These are phyloP conservation scores for Coelogynopora nodosa DNA, from an alignment of 2,888 invertebrate genomes.

Conservation along the genomic window DNA sequence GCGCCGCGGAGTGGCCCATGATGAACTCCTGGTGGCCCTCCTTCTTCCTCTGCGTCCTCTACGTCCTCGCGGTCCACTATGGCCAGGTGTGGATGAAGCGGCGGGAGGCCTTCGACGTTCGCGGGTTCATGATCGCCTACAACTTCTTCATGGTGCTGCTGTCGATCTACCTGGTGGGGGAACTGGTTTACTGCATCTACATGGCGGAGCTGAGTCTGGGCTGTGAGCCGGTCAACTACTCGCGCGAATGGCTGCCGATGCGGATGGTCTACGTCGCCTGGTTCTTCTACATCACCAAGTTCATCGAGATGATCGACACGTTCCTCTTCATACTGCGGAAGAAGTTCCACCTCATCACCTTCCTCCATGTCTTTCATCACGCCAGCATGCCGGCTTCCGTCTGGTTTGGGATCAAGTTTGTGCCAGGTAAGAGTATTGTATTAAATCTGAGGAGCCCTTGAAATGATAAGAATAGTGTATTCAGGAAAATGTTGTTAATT, in stretches of 20 bases:
- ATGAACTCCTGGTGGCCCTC: conserved; percentile 85
- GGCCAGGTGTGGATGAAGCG: conserved; percentile 85
- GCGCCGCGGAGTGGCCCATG: conserved; percentile 82
- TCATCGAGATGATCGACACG: conserved; percentile 41
- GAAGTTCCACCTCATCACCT: conserved; percentile 41
- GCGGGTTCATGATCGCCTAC: conserved; percentile 75
- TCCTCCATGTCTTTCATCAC: conserved; percentile 44
- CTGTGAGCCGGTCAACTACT: conserved; percentile 75
- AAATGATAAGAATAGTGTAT: too few species aligned
- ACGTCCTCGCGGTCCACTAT: conserved; percentile 75
- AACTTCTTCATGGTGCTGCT: conserved; percentile 84
- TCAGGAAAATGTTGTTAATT: too few species aligned
- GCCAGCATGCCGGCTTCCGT: conserved; percentile 35
- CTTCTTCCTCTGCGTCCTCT: conserved; percentile 74
- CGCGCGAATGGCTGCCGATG: conserved; percentile 67
- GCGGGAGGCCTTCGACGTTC: conserved; percentile 78
- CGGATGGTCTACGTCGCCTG: conserved; percentile 57
- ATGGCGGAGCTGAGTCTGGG: conserved; percentile 83
- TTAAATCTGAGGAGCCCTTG: too few species aligned
- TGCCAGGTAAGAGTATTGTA: conserved; percentile 36
- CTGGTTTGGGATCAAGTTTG: conserved; percentile 39
- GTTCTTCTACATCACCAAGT: conserved; percentile 36
- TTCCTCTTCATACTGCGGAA: conserved; percentile 40
- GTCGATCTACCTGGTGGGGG: conserved; percentile 84
- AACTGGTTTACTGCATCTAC: conserved; percentile 71